A percentile compares a stretch with the other conserved stretches of the same genome.
These are phyloP conservation scores for Rousettus madagascariensis DNA, from an alignment of 2,797 vertebrate genomes.

Conservation along the genomic window DNA sequence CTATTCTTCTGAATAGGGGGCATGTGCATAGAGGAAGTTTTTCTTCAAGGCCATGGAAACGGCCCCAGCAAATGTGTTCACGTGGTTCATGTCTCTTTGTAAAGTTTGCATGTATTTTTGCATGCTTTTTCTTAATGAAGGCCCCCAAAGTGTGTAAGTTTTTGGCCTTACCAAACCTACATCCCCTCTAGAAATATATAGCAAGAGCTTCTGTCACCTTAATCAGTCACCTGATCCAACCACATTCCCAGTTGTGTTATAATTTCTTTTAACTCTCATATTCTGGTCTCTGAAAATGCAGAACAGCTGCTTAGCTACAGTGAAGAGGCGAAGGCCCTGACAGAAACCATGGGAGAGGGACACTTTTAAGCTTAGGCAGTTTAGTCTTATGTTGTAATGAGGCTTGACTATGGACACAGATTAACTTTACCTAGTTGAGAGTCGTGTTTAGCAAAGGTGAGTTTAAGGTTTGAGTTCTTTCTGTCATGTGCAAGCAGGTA, in stretches of 20 bases:
- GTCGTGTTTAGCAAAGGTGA: not conserved
- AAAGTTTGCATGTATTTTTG: not conserved
- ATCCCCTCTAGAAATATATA: not conserved
- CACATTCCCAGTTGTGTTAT: not conserved
- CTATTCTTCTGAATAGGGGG: not conserved
- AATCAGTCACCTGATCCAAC: not conserved
- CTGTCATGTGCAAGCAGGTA: not conserved
- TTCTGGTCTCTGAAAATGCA: not conserved
- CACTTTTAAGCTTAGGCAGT: not conserved
- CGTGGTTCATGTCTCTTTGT: not conserved
- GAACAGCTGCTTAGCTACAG: not conserved
- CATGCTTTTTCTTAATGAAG: not conserved
- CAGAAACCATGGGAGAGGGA: not conserved
- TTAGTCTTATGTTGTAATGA: not conserved
- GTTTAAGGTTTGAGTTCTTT: conserved; percentile 1
- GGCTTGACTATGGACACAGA: not conserved
- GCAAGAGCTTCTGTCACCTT: not conserved
- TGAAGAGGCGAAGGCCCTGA: not conserved
- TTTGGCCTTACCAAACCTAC: not conserved
- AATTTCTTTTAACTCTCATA: not conserved
- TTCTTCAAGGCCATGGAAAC: not conserved
- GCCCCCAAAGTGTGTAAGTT: not conserved
- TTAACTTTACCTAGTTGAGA: not conserved
- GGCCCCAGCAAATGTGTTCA: not conserved
- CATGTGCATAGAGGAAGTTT: not conserved